Base-by-base conservation (phyloP, 2,888 invertebrate species). In the Polydrusus tereticollis region DNA sequence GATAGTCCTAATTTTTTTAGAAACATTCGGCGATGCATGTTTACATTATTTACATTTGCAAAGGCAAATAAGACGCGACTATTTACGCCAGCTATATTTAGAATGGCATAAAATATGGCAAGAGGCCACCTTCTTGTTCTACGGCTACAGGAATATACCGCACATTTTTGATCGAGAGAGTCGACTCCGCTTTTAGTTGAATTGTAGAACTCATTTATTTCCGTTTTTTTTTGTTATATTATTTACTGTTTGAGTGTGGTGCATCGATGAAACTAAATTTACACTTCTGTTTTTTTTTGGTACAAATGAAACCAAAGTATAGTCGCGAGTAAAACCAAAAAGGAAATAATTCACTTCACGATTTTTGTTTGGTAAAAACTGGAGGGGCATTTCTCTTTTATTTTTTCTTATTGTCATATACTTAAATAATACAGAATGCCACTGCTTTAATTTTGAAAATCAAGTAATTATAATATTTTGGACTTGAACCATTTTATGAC, bases 131-230 rank as follows among this genome's bases (percentile, higher is more conserved):
- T 45, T 68, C 77, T 70, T 55, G 75, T 78, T 73, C 77, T 45
- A 45, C 78, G 70, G 62, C 69, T 67, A 47, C 67, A 72, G 38
- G 76, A 73, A 70, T 78, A 79, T 62, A 52, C 77, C 55, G 77
- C 76, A 75, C 76, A 79, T 67, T 77, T 80, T 63, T 78, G 55
- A 59, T 80, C 78, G 12, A 79, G 41, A 20, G 70, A 58, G 68
- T 78, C 76, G 14, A 77, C 76, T 21, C 76, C 76, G 62, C 74
- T 77, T 75, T 80, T 79, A 16, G 78, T 79, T 23, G 58, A 71
- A 69, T 79, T 79, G 64, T 80, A 79, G 45, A 71, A 79, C 18
- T 62, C 43, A 20, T 79, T 78, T 8, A 78, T 78, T 67, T 79
- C 77, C 41, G 78, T 77, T 64, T 78, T 36, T 77, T 43, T 62